phyloP scores from a whole-genome alignment of 2,113 vertebrate genomes.

The Neopipo cinnamomea region DNA sequence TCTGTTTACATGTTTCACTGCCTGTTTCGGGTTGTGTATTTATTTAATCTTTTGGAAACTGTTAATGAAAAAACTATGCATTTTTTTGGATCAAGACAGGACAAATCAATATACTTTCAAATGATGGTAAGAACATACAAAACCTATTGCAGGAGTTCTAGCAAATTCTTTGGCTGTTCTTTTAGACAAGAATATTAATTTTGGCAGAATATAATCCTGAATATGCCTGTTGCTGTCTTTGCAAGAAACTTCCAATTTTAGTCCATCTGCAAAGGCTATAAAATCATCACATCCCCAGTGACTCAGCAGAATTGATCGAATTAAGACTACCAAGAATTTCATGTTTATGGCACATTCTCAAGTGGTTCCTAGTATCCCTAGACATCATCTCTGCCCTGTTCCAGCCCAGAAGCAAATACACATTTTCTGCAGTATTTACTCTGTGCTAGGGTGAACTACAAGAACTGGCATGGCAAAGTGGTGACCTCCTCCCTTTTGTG shows the following conservation, averaged over 20 bases:
- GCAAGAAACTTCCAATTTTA: background rate
- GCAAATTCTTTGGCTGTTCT: background rate
- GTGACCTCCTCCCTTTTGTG: background rate
- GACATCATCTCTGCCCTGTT: background rate
- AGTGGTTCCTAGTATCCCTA: background rate
- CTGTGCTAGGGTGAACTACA: background rate
- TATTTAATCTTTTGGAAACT: background rate
- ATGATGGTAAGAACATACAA: background rate
- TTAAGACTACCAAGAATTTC: background rate
- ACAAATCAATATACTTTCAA: background rate
- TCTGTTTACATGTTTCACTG: background rate
- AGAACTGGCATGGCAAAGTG: background rate
- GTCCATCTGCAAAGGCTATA: background rate
- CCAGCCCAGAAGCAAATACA: background rate
- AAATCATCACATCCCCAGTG: background rate
- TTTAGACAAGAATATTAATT: background rate
- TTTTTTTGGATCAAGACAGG: background rate
- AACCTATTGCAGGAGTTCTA: background rate
- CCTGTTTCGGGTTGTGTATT: background rate
- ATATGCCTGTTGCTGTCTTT: background rate
- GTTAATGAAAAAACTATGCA: background rate
- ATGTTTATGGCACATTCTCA: background rate
- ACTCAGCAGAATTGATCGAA: background rate
- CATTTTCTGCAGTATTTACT: background rate
- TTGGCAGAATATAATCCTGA: background rate